Evolutionary conservation across 1,140 invertebrate genomes (phyloP).

Genomic region (Procambarus virginalis): DNA sequence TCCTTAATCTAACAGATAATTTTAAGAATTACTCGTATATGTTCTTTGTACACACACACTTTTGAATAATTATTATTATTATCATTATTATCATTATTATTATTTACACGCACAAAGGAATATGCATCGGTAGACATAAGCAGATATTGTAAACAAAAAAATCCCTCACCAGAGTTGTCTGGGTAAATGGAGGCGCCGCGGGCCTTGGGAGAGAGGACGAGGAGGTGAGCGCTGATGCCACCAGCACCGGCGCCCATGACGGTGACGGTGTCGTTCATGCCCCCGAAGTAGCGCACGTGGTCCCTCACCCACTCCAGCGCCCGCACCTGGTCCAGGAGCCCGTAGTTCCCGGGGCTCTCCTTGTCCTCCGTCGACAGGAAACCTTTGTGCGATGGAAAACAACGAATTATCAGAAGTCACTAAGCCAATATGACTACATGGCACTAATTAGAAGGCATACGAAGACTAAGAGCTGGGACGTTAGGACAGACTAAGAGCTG

Average conservation of each 20-base stretch:
- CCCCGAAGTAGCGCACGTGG: slow-evolving; percentile 77
- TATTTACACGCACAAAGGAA: no score
- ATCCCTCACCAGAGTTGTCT: slow-evolving; percentile 51
- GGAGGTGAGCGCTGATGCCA: slow-evolving; percentile 76
- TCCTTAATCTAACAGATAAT: no score
- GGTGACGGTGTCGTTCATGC: slow-evolving; percentile 76
- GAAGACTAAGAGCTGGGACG: no score
- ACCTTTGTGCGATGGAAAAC: slow-evolving; percentile 71
- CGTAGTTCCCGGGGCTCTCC: slow-evolving; percentile 79
- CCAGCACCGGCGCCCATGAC: slow-evolving; percentile 77
- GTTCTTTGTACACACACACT: no score
- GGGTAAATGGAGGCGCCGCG: slow-evolving; percentile 55
- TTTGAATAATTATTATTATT: no score
- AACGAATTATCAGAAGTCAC: no score
- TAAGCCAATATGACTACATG: no score
- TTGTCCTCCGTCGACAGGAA: slow-evolving; percentile 79
- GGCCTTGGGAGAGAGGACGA: slow-evolving; percentile 69
- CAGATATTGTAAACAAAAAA: background rate
- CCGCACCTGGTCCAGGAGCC: slow-evolving; percentile 80
- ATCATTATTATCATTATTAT: no score
- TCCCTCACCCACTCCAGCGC: slow-evolving; percentile 79
- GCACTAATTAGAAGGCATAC: no score
- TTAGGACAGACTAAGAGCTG: no score
- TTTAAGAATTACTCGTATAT: no score
- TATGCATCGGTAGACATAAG: no score